Evolutionary conservation across 2,113 vertebrate genomes (phyloP).

Genomic region (Mola mola): DNA sequence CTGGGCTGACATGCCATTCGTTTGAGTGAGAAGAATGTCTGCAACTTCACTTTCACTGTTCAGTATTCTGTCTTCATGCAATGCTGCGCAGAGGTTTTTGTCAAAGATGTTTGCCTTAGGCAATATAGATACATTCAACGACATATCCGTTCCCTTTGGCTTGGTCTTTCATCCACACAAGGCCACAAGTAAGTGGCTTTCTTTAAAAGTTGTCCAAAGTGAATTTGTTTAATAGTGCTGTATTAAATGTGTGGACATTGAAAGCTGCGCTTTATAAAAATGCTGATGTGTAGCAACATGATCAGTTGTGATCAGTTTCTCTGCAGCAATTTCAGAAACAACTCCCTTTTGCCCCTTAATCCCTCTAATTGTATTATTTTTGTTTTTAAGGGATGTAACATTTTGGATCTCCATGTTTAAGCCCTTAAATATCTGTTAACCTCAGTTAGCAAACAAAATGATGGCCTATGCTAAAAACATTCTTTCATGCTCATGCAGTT

Average conservation of each 20-base stretch:
- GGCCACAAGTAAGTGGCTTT: slow-evolving; percentile 11
- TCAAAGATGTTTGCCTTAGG: slow-evolving; percentile 63
- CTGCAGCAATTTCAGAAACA: background rate
- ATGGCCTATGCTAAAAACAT: background rate
- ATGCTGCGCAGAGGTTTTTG: slow-evolving; percentile 60
- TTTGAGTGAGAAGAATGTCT: slow-evolving; percentile 62
- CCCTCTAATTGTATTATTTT: background rate
- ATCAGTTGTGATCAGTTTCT: background rate
- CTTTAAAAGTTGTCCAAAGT: slow-evolving; percentile 16
- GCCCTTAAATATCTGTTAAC: background rate
- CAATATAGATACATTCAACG: slow-evolving; percentile 43
- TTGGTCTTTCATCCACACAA: slow-evolving; percentile 19
- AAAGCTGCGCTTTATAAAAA: slow-evolving; percentile 11
- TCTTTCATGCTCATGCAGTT: background rate
- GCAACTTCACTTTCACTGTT: slow-evolving; percentile 40
- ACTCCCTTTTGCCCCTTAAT: background rate
- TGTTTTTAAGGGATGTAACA: background rate
- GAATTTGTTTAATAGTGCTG: slow-evolving; percentile 6
- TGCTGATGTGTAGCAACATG: background rate
- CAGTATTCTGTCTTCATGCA: slow-evolving; percentile 64
- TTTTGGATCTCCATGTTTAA: background rate
- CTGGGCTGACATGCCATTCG: slow-evolving; percentile 54
- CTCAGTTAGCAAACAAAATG: too few relatives aligned
- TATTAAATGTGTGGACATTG: background rate
- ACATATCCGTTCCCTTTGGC: slow-evolving; percentile 29